Evolutionary conservation across 2,888 invertebrate species (phyloP).

Genomic region (Agrochola circellaris): DNA sequence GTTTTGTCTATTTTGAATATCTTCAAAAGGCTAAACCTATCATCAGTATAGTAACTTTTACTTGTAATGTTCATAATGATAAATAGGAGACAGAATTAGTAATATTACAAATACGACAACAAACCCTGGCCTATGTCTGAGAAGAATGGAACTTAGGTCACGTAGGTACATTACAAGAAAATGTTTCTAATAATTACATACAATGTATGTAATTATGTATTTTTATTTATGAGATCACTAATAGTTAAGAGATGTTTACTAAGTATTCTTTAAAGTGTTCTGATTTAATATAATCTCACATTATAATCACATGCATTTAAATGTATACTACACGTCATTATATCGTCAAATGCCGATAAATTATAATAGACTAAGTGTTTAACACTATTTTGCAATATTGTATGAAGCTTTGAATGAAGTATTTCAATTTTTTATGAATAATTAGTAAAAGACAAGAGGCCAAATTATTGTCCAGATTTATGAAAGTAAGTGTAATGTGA

Average conservation of each 20-base stretch:
- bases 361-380: conserved; percentile 58
- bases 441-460: conserved; percentile 87
- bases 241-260: conserved; percentile 56
- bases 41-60: conserved; percentile 13
- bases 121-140: conserved; percentile 41
- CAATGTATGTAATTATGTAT: conserved; percentile 60
- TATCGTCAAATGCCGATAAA: conserved; percentile 36
- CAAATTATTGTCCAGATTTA: conserved; percentile 88
- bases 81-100: conserved; percentile 12
- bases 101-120: conserved; percentile 20
- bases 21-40: conserved; percentile 18
- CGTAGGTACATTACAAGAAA: conserved; percentile 47
- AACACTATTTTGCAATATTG: conserved; percentile 72
- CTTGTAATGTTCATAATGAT: conserved; percentile 50
- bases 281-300: conserved; percentile 62
- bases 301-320: conserved; percentile 59
- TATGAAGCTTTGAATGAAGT: conserved; percentile 74
- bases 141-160: conserved; percentile 21
- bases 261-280: conserved; percentile 68
- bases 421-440: conserved; percentile 72
- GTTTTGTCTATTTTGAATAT: conserved; percentile 32
- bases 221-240: conserved; percentile 57
- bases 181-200: conserved; percentile 58
- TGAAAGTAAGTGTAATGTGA: conserved; percentile 59
- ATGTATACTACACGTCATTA: conserved; percentile 43